phyloP scores from a whole-genome alignment of 2,797 vertebrate species.

The Cossypha heuglini region DNA sequence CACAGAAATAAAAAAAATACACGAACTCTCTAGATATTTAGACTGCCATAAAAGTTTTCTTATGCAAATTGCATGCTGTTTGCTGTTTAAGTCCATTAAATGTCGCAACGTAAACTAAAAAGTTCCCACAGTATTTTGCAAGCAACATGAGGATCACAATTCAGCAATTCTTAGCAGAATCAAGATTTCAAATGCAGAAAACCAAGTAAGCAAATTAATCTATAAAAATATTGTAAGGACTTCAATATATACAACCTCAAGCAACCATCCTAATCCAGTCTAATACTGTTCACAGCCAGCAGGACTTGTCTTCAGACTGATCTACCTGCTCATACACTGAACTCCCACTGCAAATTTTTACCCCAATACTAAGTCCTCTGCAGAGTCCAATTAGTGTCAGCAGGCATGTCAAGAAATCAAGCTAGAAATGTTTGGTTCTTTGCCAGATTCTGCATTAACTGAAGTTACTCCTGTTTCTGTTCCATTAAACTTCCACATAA shows the following conservation, averaged over 20 bases:
- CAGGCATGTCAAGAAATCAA: background rate
- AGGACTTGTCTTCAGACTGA: background rate
- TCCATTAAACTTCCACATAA: background rate
- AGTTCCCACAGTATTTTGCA: background rate
- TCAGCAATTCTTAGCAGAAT: background rate
- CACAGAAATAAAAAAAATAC: background rate
- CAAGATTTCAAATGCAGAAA: background rate
- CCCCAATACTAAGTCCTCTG: background rate
- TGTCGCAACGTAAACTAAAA: background rate
- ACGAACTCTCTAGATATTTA: background rate
- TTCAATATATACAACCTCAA: background rate
- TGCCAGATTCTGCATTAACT: background rate
- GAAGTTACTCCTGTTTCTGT: background rate
- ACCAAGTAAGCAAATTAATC: background rate
- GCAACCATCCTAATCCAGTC: background rate
- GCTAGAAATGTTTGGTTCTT: background rate
- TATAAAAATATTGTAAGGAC: background rate
- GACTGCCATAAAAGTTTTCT: background rate
- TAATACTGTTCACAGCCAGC: background rate
- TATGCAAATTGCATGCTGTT: background rate
- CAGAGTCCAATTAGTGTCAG: background rate
- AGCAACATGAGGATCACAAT: rapidly evolving
- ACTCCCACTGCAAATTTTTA: background rate
- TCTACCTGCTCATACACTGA: background rate
- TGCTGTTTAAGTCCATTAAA: background rate